phyloP scores from a whole-genome alignment of 2,888 invertebrate genomes.

The Dione vanillae region DNA sequence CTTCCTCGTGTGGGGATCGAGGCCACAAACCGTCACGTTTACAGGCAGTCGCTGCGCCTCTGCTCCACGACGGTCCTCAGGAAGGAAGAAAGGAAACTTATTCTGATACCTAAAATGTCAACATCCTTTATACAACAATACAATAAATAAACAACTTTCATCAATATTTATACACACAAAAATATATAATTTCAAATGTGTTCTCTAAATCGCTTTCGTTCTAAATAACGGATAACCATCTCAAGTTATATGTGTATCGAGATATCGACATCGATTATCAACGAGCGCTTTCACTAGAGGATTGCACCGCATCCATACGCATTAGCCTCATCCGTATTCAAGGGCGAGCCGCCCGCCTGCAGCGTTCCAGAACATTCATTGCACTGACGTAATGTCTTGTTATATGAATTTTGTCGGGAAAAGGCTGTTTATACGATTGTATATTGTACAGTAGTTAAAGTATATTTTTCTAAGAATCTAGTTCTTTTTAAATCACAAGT shows the following conservation, averaged over 20 bases:
- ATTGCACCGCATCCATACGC: conserved; percentile 65
- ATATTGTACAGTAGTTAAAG: no score
- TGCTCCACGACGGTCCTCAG: no score
- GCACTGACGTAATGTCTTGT: conserved; percentile 49
- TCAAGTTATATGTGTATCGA: conserved; percentile 6
- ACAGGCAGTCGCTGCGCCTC: no score
- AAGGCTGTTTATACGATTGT: neutral
- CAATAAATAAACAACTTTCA: neutral
- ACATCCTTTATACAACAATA: no score
- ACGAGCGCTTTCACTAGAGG: conserved; percentile 44
- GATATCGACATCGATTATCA: conserved; percentile 33
- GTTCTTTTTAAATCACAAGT: no score
- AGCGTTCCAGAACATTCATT: conserved; percentile 57
- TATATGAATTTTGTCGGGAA: conserved; percentile 20
- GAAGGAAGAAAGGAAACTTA: no score
- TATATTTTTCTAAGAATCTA: no score
- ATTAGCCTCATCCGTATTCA: conserved; percentile 77
- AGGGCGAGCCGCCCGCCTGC: conserved; percentile 69
- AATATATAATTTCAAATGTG: conserved; percentile 8
- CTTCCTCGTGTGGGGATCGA: no score
- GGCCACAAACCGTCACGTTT: no score
- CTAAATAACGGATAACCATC: neutral
- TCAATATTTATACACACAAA: neutral
- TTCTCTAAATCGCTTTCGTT: neutral
- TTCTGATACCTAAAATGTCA: no score